Evolutionary conservation across 2,113 vertebrate species (phyloP).

Genomic region (human): GRCh38 chr1:232378001-232378500

Average conservation of each 20-base stretch:
- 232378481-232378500: rapidly evolving
- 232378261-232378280: not conserved
- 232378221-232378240: too few relatives aligned
- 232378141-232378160: too few relatives aligned
- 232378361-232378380: not conserved
- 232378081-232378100: too few relatives aligned
- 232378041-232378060: not conserved
- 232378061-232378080: too few relatives aligned
- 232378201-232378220: not conserved
- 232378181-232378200: too few relatives aligned
- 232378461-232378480: not conserved
- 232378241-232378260: rapidly evolving
- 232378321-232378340: not conserved
- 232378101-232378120: too few relatives aligned
- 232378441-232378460: not conserved
- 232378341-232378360: rapidly evolving
- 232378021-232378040: not conserved
- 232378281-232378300: not conserved
- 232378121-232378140: too few relatives aligned
- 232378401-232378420: rapidly evolving
- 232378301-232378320: not conserved
- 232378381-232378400: not conserved
- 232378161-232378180: too few relatives aligned
- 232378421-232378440: not conserved
- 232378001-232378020: not conserved